Conservation (phyloP, 2,113 vertebrate genomes). For the Dunckerocampus dactyliophorus region DNA sequence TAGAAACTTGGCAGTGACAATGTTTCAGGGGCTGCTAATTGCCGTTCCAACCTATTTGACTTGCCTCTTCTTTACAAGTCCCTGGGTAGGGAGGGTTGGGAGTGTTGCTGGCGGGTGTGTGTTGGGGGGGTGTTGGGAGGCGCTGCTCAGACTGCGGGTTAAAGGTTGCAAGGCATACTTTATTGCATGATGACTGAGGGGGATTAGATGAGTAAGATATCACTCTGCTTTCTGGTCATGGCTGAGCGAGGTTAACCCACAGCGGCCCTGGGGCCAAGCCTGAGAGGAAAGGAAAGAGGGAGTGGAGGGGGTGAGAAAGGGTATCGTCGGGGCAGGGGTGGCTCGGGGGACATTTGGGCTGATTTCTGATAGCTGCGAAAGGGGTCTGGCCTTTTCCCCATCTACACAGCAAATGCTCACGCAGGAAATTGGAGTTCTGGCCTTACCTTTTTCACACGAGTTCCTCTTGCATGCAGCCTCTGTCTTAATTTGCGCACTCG, state of each 20-base stretch:
- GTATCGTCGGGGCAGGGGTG: constrained; percentile 60
- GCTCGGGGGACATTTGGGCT: constrained; percentile 62
- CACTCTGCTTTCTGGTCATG: constrained; percentile 70
- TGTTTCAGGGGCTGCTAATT: constrained; percentile 27
- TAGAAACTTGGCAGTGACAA: constrained; percentile 33
- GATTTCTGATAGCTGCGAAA: constrained; percentile 66
- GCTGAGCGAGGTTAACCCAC: constrained; percentile 69
- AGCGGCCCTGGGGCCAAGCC: constrained; percentile 54
- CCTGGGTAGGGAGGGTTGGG: constrained; percentile 1
- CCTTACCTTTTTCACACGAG: constrained; percentile 71
- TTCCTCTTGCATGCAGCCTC: constrained; percentile 49
- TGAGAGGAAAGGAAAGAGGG: constrained; percentile 33
- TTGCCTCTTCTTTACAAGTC: constrained; percentile 18
- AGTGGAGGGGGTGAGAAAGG: constrained; percentile 28
- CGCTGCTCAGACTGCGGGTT: constrained; percentile 55
- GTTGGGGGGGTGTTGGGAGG: constrained; percentile 23
- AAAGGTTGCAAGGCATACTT: constrained; percentile 66
- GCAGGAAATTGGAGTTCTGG: constrained; percentile 74
- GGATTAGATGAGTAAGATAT: constrained; percentile 76
- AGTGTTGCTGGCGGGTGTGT: constrained; percentile 24
- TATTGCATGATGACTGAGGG: constrained; percentile 71
- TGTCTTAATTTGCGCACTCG: constrained; percentile 36
- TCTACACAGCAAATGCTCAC: constrained; percentile 57
- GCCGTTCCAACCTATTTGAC: constrained; percentile 18
- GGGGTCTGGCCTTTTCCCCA: constrained; percentile 55